Conservation (phyloP, 1,140 invertebrate genomes). For the Aphis gossypii region DNA sequence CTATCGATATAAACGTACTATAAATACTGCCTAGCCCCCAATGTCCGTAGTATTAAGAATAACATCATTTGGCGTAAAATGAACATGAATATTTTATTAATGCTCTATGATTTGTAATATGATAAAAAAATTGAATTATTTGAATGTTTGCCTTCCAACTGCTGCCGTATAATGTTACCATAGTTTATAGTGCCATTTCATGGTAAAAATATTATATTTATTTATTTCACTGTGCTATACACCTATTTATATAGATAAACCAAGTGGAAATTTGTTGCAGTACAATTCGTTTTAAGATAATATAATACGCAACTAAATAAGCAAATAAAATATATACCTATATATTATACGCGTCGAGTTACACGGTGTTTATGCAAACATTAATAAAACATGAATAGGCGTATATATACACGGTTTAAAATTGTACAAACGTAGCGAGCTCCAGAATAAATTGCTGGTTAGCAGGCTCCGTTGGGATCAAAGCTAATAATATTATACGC, state of each 20-base stretch:
- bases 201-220: not conserved
- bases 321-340: not conserved
- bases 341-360: not conserved
- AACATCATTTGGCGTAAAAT: not conserved
- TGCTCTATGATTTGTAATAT: not conserved
- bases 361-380: not conserved
- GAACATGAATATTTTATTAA: not conserved
- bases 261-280: not conserved
- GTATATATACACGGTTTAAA: not conserved
- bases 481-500: not conserved
- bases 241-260: not conserved
- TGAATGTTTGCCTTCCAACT: not conserved
- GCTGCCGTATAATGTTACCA: not conserved
- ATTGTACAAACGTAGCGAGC: not conserved
- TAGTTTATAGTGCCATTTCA: not conserved
- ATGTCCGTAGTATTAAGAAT: not conserved
- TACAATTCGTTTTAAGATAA: not conserved
- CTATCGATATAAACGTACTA: not conserved
- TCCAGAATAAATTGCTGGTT: not conserved
- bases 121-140: not conserved
- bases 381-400: not conserved
- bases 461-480: not conserved
- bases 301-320: not conserved
- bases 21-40: not conserved
- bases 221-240: not conserved